Evolutionary conservation across 2,113 vertebrate genomes (phyloP).

Genomic region (Odontophorus gujanensis): DNA sequence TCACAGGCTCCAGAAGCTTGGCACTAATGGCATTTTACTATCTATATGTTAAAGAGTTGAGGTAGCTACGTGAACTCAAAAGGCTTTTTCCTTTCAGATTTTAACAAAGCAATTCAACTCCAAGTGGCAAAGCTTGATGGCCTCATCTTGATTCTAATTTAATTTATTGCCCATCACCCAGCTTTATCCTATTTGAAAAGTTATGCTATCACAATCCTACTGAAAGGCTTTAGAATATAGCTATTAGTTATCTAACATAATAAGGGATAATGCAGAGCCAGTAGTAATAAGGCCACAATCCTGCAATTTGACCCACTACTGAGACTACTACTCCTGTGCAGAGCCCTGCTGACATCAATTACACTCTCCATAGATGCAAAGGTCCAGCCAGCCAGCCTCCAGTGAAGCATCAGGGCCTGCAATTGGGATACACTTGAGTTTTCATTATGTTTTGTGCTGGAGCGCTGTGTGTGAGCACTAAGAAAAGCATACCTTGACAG

Average conservation of each 20-base stretch:
- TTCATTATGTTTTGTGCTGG: conserved; percentile 23
- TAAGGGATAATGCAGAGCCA: conserved; percentile 45
- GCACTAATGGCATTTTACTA: conserved; percentile 72
- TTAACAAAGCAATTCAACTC: conserved; percentile 72
- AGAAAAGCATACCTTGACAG: background rate
- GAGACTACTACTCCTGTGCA: conserved; percentile 40
- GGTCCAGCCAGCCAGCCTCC: conserved; percentile 20
- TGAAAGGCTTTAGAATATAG: conserved; percentile 63
- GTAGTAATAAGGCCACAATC: conserved; percentile 63
- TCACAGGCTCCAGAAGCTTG: conserved; percentile 67
- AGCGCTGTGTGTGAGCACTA: conserved; percentile 3
- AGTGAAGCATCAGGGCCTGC: conserved; percentile 30
- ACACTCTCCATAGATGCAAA: conserved; percentile 48
- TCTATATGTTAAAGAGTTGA: conserved; percentile 72
- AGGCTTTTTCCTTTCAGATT: conserved; percentile 68
- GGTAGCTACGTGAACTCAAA: conserved; percentile 69
- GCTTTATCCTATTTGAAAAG: conserved; percentile 64
- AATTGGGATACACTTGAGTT: conserved; percentile 45
- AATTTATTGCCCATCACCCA: conserved; percentile 71
- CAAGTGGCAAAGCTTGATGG: conserved; percentile 61
- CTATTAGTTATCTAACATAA: conserved; percentile 59
- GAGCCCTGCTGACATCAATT: conserved; percentile 64
- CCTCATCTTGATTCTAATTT: conserved; percentile 70
- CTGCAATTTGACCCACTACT: conserved; percentile 52
- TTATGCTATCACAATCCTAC: conserved; percentile 29